These are phyloP conservation scores for Coccyzus lansbergi DNA, from an alignment of 2,797 vertebrate species.

Conservation along the genomic window DNA sequence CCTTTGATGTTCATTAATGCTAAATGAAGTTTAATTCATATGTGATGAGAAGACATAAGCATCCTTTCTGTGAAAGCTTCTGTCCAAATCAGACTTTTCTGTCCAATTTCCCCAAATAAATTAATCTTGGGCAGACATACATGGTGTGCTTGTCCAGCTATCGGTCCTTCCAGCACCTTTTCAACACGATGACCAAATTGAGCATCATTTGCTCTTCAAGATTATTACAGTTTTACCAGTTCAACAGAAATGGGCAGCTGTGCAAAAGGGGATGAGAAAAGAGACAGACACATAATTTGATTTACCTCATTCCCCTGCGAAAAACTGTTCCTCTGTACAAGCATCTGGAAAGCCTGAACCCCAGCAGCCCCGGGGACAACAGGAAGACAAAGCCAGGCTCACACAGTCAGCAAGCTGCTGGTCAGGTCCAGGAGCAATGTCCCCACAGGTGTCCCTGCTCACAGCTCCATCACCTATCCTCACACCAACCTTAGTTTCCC, in stretches of 20 bases:
- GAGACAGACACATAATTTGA: background rate
- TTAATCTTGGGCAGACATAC: background rate
- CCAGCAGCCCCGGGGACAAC: background rate
- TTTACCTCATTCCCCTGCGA: background rate
- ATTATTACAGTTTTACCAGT: background rate
- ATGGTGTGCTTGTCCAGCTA: background rate
- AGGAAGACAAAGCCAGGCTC: background rate
- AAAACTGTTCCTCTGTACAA: rapidly evolving
- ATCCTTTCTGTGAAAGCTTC: background rate
- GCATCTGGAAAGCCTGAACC: background rate
- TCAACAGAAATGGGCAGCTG: background rate
- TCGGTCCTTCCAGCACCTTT: background rate
- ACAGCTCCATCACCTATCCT: background rate
- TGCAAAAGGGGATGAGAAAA: background rate
- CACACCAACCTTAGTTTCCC: background rate
- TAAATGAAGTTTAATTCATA: background rate
- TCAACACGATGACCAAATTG: background rate
- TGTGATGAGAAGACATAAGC: background rate
- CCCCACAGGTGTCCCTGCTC: background rate
- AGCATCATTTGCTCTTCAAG: background rate
- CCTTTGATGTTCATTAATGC: background rate
- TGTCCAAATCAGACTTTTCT: background rate
- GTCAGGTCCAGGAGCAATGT: background rate
- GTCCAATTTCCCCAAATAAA: background rate
- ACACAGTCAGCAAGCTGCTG: background rate